phyloP scores from a whole-genome alignment of 2,888 invertebrate genomes.

The Drosophila falleni region DNA sequence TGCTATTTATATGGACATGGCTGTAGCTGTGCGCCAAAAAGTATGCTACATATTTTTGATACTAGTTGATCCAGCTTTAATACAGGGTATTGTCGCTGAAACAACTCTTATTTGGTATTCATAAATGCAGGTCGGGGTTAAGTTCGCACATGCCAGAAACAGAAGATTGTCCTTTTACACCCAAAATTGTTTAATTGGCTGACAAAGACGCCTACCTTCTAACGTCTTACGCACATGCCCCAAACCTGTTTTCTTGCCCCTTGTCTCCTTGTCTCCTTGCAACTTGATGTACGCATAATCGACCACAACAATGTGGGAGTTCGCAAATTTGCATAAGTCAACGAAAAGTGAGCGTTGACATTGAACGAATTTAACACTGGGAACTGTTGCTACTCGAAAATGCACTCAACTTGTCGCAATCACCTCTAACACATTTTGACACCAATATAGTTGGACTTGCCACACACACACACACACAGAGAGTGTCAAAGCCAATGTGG shows the following conservation, averaged over 20 bases:
- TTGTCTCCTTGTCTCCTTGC: not conserved
- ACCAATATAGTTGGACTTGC: slow-evolving; percentile 37
- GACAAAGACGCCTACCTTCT: slow-evolving; percentile 49
- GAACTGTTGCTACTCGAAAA: slow-evolving; percentile 51
- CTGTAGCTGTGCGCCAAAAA: not conserved
- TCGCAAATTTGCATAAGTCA: slow-evolving; percentile 77
- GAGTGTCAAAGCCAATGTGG: slow-evolving; percentile 5
- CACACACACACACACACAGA: not conserved
- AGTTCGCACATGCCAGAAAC: slow-evolving; percentile 53
- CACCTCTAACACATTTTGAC: slow-evolving; percentile 71
- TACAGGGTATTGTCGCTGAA: slow-evolving; percentile 38
- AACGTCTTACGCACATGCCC: not conserved
- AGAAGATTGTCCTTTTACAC: slow-evolving; percentile 55
- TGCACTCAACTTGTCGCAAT: slow-evolving; percentile 72
- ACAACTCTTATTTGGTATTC: slow-evolving; percentile 76
- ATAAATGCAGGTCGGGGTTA: slow-evolving; percentile 68
- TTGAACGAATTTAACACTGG: slow-evolving; percentile 74
- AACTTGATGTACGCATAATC: not conserved
- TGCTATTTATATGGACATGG: not conserved
- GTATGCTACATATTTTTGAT: slow-evolving; percentile 17
- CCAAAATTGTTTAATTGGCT: slow-evolving; percentile 80
- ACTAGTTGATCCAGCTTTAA: not conserved
- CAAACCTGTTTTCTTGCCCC: not conserved
- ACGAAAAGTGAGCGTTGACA: slow-evolving; percentile 69
- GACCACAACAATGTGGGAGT: slow-evolving; percentile 16